These are phyloP conservation scores for Hoplias malabaricus DNA, from an alignment of 2,113 vertebrate species.

Conservation along the genomic window DNA sequence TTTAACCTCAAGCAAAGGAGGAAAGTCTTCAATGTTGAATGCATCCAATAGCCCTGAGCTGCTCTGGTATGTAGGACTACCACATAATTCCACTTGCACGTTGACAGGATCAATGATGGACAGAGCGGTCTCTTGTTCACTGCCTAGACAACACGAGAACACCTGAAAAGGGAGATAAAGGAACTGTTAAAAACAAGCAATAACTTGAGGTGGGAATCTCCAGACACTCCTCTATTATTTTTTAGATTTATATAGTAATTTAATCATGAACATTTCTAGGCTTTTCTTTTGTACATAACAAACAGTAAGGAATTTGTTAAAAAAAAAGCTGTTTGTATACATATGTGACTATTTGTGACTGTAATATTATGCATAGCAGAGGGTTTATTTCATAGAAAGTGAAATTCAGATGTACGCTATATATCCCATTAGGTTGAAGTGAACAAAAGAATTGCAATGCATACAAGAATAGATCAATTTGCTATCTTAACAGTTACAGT, in stretches of 20 bases:
- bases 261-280: too few relatives aligned
- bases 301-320: too few relatives aligned
- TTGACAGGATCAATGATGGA: conserved; percentile 96
- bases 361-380: too few relatives aligned
- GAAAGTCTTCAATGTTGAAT: conserved; percentile 93
- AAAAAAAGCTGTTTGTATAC: too few relatives aligned
- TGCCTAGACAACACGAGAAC: conserved; percentile 93
- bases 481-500: not conserved
- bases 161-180: conserved; percentile 71
- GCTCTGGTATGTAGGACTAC: conserved; percentile 89
- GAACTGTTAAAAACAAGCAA: not conserved
- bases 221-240: too few relatives aligned
- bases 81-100: conserved; percentile 90
- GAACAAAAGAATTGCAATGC: not conserved
- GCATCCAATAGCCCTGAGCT: conserved; percentile 92
- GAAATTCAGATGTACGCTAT: too few relatives aligned
- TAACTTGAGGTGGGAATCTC: too few relatives aligned
- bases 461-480: not conserved
- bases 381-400: too few relatives aligned
- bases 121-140: conserved; percentile 91
- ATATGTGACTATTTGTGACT: too few relatives aligned
- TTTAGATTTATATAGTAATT: too few relatives aligned
- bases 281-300: too few relatives aligned
- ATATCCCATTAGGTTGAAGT: too few relatives aligned
- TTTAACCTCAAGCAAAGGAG: conserved; percentile 90